Percentiles rank a stretch among this genome's conserved stretches.
These are phyloP conservation scores for Mythimna vitellina DNA, from an alignment of 2,888 invertebrate genomes.

Conservation along the genomic window DNA sequence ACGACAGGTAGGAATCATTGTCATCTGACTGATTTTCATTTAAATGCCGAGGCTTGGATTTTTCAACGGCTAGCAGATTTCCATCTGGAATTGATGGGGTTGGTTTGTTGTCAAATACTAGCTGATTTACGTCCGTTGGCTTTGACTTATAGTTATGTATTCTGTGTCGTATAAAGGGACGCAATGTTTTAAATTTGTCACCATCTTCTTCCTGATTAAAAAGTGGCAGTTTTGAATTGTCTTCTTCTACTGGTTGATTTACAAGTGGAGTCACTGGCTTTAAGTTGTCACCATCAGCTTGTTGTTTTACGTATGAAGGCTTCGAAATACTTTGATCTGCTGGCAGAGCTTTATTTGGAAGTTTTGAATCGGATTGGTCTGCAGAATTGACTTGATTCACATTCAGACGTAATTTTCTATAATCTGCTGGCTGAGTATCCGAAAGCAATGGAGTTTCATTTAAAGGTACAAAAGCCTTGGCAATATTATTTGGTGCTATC, in stretches of 20 bases:
- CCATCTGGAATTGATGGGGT: background rate
- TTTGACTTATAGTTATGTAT: background rate
- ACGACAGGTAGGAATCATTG: no score
- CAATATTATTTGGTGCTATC: background rate
- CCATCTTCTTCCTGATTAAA: background rate
- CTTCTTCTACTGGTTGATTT: background rate
- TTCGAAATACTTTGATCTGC: background rate
- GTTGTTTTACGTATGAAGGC: background rate
- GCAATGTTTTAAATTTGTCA: background rate
- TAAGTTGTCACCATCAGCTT: background rate
- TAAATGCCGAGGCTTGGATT: background rate
- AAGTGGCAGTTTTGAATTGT: background rate
- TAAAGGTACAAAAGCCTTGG: background rate
- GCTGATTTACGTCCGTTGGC: background rate
- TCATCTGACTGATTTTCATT: no score
- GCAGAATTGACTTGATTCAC: background rate
- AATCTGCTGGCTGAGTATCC: conserved; percentile 4
- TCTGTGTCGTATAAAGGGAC: background rate
- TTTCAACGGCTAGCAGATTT: background rate
- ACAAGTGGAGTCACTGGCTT: background rate
- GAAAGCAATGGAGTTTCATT: conserved; percentile 8
- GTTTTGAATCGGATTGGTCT: background rate
- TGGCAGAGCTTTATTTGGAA: background rate
- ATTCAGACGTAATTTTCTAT: background rate
- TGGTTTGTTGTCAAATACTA: background rate